phyloP scores from a whole-genome alignment of 2,113 vertebrate genomes.

The Prunella fulvescens region DNA sequence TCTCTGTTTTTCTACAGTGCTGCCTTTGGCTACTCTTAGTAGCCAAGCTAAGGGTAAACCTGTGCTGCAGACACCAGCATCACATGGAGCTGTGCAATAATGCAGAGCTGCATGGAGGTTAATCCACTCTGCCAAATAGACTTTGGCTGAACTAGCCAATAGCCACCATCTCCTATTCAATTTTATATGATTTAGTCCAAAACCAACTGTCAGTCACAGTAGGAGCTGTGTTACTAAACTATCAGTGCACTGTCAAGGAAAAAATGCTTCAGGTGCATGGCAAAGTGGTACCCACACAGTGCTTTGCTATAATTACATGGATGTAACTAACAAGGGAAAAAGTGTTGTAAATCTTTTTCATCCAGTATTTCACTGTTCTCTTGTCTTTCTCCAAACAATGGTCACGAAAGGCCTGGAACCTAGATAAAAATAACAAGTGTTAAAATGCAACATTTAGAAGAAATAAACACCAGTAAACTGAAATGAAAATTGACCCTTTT shows the following conservation, averaged over 20 bases:
- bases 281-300: not conserved
- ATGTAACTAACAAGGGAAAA: not conserved
- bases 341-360: not conserved
- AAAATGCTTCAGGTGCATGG: constrained; percentile 40
- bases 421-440: not conserved
- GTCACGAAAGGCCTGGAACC: not conserved
- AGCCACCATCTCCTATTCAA: not conserved
- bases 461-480: not conserved
- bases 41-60: not conserved
- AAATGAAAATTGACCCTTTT: not conserved
- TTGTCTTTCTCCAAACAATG: not conserved
- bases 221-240: constrained; percentile 21
- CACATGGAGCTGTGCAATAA: not conserved
- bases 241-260: constrained; percentile 13
- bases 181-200: constrained; percentile 21
- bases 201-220: constrained; percentile 33
- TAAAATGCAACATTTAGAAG: not conserved
- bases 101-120: not conserved
- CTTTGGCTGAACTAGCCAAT: constrained; percentile 23
- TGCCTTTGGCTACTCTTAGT: not conserved
- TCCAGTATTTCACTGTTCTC: not conserved
- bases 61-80: not conserved
- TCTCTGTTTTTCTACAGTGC: not conserved
- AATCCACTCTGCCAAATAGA: not conserved
- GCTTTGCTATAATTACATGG: constrained; percentile 11